Percentiles rank a stretch among this genome's conserved stretches.
These are phyloP conservation scores for Silurus glanis DNA, from an alignment of 2,113 vertebrate genomes.

Conservation along the genomic window DNA sequence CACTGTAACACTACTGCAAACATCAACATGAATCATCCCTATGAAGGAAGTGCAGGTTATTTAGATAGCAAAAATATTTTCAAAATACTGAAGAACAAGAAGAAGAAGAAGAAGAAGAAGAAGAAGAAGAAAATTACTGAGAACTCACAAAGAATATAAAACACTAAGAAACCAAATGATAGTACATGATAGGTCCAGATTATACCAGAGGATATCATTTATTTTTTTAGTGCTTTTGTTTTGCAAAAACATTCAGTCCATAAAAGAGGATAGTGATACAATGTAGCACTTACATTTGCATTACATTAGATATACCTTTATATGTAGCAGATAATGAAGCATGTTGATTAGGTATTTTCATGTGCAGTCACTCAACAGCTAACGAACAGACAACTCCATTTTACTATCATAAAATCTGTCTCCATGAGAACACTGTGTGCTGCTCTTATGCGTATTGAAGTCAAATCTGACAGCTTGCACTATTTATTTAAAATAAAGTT, in stretches of 20 bases:
- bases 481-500: not conserved
- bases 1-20: not conserved
- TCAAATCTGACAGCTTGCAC: constrained; percentile 3
- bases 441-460: constrained; percentile 5
- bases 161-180: not conserved
- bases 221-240: not conserved
- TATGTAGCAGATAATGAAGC: not conserved
- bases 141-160: not conserved
- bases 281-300: not conserved
- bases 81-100: not conserved
- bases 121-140: not conserved
- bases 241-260: not conserved
- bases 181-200: not conserved
- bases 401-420: constrained; percentile 34
- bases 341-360: not conserved
- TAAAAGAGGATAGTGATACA: not conserved
- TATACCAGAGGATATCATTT: not conserved
- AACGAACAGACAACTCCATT: constrained; percentile 23
- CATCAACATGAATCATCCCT: not conserved
- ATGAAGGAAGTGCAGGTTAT: not conserved
- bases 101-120: too few species aligned
- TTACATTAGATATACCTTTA: not conserved
- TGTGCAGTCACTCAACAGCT: not conserved
- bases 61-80: not conserved
- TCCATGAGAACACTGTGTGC: constrained; percentile 35